Base-by-base conservation (phyloP, 2,888 invertebrate genomes). In the Pelosia muscerda region DNA sequence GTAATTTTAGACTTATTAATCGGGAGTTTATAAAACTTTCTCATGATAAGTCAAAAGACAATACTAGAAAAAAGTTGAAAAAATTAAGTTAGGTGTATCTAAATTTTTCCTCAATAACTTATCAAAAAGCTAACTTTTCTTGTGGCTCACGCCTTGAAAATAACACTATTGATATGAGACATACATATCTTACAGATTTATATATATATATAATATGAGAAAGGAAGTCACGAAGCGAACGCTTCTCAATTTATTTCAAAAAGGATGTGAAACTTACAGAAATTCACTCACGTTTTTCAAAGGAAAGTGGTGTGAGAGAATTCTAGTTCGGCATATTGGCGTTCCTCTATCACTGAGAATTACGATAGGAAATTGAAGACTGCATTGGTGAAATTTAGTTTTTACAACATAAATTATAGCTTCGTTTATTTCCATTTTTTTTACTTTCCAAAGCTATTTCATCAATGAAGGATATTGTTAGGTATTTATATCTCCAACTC, bases 211-310 rank as follows among this genome's bases (percentile, higher is more conserved):
- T 56, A 26, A 19, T 42, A 68, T n/a, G 26, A 28, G 31, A 28
- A 56, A 42, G 34, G 60, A 72, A 53, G 69, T 69, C 66, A 77
- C 65, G 67, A 56, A 66, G 63, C 77, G 71, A 66, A 74, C 74
- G 62, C 71, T 63, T 71, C 71, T 65, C 71, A 68, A 79, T 79
- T 79, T 74, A 77, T 77, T 77, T 74, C 68, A 64, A 70, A 74
- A 71, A 71, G 69, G 64, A 58, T 74, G 67, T 49, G n/a, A 58
- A 60, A 42, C 63, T 60, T 65, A n/a, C 49, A 49, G 60, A 62
- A 79, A 78, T 78, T 79, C 71, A 71, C 69, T 77, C 68, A 68
- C 71, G 74, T 69, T 69, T 79, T 79, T 61, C 64, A 67, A 72
- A 71, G 65, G 68, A 69, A 59, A 68, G 71, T 66, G 67, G 69